Conservation (phyloP, 2,113 vertebrate genomes). For the Egretta garzetta region DNA sequence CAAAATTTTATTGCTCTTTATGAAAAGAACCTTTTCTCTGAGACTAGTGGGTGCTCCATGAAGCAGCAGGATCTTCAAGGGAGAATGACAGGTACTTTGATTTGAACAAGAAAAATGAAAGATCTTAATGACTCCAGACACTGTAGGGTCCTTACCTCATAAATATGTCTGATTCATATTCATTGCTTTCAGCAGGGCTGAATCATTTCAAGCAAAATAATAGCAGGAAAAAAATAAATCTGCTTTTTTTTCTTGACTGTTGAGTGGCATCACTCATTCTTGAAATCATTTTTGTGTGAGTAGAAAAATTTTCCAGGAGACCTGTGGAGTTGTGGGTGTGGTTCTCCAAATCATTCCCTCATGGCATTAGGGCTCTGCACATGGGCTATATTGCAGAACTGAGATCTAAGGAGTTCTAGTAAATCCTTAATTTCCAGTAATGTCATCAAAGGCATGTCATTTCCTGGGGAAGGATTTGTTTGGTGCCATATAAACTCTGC, state of each 20-base stretch:
- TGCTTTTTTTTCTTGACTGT: background rate
- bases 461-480: background rate
- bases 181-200: conserved; percentile 25
- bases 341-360: background rate
- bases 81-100: conserved; percentile 34
- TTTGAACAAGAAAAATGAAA: conserved; percentile 51
- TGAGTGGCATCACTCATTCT: background rate
- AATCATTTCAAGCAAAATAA: conserved; percentile 30
- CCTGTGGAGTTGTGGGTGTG: rapidly evolving
- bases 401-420: background rate
- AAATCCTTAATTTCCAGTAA: background rate
- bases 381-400: background rate
- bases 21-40: background rate
- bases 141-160: conserved; percentile 37
- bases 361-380: background rate
- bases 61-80: conserved; percentile 27
- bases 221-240: background rate
- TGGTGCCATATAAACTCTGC: background rate
- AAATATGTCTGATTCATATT: conserved; percentile 60
- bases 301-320: background rate
- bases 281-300: background rate
- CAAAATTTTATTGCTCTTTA: background rate
- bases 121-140: conserved; percentile 35
- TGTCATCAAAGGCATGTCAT: background rate
- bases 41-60: background rate